Percentiles rank a stretch among this genome's conserved stretches.
Conservation (phyloP, 2,113 vertebrate species). For the Uropsilus gracilis region DNA sequence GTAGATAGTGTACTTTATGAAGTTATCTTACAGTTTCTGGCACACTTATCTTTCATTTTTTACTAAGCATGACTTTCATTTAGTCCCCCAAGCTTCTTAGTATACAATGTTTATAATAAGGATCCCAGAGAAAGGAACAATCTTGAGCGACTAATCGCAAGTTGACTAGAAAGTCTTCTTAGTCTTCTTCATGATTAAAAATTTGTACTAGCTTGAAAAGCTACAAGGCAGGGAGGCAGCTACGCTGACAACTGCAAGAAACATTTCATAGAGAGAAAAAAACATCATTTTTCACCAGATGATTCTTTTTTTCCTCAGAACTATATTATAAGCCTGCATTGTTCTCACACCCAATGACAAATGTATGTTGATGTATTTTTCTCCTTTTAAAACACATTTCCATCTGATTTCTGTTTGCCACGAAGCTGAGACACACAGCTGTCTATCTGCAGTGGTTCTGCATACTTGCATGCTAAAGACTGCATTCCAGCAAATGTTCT, state of each 20-base stretch:
- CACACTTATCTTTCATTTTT: background rate
- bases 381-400: constrained; percentile 80
- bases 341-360: constrained; percentile 85
- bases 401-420: constrained; percentile 86
- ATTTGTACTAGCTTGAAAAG: constrained; percentile 62
- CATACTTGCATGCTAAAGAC: constrained; percentile 82
- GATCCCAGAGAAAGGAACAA: constrained; percentile 19
- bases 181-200: constrained; percentile 71
- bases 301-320: constrained; percentile 85
- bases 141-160: constrained; percentile 30
- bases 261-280: constrained; percentile 78
- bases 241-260: constrained; percentile 85
- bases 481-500: constrained; percentile 82
- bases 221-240: constrained; percentile 60
- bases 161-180: constrained; percentile 56
- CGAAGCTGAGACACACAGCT: constrained; percentile 87
- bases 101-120: background rate
- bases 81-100: background rate
- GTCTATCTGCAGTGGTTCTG: constrained; percentile 85
- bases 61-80: background rate
- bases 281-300: constrained; percentile 81
- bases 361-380: constrained; percentile 85
- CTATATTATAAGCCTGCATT: constrained; percentile 86
- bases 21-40: background rate
- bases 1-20: background rate